Conservation (phyloP, 2,797 vertebrate species). For the Melanogrammus aeglefinus region DNA sequence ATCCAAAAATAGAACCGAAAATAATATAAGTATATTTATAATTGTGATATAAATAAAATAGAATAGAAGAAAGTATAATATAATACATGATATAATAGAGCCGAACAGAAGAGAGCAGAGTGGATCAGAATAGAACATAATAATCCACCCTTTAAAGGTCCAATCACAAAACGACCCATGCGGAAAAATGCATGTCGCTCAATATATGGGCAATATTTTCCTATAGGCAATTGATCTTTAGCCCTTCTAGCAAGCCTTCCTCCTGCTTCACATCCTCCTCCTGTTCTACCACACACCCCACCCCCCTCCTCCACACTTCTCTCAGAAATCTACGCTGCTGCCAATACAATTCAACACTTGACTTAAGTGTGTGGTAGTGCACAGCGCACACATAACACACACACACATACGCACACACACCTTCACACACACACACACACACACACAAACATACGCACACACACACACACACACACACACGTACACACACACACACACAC, state of each 20-base stretch:
- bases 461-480: constrained; percentile 9
- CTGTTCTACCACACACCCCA: background rate
- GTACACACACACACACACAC: constrained; percentile 2
- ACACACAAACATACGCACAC: constrained; percentile 2
- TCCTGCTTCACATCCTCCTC: constrained; percentile 10
- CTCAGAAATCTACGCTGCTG: background rate
- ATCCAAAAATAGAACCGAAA: background rate
- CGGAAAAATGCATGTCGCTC: background rate
- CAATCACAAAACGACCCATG: background rate
- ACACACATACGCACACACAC: constrained; percentile 5
- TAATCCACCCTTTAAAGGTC: background rate
- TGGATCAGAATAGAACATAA: background rate
- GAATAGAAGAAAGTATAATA: background rate
- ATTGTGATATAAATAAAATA: background rate
- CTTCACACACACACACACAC: constrained; percentile 3
- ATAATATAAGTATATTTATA: background rate
- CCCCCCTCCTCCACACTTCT: constrained; percentile 33
- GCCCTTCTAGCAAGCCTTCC: constrained; percentile 39
- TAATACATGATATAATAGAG: background rate
- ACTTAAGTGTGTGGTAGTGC: constrained; percentile 2
- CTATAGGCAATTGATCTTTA: background rate
- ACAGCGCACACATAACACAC: constrained; percentile 3
- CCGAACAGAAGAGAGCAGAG: background rate
- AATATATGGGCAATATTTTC: background rate
- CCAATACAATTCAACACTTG: background rate